Percentiles rank a stretch among this genome's conserved stretches.
Conservation (phyloP, 2,797 vertebrate species). For the Pristis pectinata region DNA sequence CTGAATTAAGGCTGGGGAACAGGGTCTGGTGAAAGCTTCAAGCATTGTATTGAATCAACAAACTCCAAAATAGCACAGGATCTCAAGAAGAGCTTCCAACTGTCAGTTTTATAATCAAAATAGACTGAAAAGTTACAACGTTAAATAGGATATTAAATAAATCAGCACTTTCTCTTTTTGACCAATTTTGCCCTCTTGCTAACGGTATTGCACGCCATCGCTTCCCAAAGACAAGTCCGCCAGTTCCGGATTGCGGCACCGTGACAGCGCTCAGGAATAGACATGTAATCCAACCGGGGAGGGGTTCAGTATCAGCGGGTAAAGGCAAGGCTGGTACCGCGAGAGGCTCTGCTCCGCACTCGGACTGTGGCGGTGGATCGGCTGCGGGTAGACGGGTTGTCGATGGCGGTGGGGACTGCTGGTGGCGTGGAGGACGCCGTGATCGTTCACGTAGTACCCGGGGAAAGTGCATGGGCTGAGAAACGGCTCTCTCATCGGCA, state of each 20-base stretch:
- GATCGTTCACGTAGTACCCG: not conserved
- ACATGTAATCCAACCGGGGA: not conserved
- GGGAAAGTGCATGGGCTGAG: not conserved
- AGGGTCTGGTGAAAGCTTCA: not conserved
- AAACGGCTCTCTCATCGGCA: not conserved
- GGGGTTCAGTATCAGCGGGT: not conserved
- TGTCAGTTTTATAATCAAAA: slow-evolving; percentile 26
- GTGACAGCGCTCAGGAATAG: not conserved
- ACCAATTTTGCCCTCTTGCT: not conserved
- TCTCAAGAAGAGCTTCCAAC: not conserved
- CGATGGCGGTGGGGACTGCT: not conserved
- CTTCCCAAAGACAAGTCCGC: not conserved
- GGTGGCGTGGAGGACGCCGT: not conserved
- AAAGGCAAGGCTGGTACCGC: not conserved
- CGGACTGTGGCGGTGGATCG: too few species aligned
- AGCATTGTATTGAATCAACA: not conserved
- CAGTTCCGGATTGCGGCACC: not conserved
- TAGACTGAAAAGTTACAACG: not conserved
- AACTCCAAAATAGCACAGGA: not conserved
- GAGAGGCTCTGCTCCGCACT: not conserved
- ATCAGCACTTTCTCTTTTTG: not conserved
- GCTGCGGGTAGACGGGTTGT: not conserved
- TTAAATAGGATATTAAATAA: slow-evolving; percentile 22
- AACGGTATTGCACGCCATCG: not conserved
- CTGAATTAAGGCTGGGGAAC: not conserved